Evolutionary conservation across 2,797 vertebrate species (phyloP).

Genomic region (Bufotes viridis): DNA sequence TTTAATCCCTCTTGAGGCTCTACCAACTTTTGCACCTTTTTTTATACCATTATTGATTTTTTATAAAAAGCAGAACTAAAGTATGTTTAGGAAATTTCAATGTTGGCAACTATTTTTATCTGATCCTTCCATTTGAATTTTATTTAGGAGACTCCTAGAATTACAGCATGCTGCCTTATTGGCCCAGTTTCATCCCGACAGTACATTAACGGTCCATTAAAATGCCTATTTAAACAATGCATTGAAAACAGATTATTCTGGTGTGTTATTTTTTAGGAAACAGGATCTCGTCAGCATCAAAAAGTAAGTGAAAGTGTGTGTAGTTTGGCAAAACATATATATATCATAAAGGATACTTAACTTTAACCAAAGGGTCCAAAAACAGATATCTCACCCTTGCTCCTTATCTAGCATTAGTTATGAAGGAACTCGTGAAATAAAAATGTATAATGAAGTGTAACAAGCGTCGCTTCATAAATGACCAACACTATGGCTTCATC

Average conservation of each 20-base stretch:
- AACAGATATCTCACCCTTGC: background rate
- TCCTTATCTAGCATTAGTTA: background rate
- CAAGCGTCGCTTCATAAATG: background rate
- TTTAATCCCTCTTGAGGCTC: conserved; percentile 6
- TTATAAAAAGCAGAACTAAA: background rate
- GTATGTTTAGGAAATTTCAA: background rate
- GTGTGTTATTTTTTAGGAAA: background rate
- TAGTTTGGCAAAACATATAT: background rate
- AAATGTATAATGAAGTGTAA: background rate
- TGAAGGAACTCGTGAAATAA: background rate
- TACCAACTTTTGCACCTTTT: background rate
- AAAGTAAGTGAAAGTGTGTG: background rate
- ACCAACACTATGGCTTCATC: background rate
- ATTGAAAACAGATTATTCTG: background rate
- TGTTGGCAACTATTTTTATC: background rate
- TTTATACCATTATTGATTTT: background rate
- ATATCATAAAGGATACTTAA: background rate
- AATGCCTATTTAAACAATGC: background rate
- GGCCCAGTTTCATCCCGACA: background rate
- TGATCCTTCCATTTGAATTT: background rate
- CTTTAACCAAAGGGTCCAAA: background rate
- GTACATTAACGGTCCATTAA: background rate
- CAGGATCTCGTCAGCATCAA: background rate
- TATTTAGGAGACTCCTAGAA: background rate
- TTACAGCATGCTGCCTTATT: conserved; percentile 12